A percentile compares a stretch with the other conserved stretches of the same genome.
phyloP scores from a whole-genome alignment of 2,797 vertebrate genomes.

The Rhadinocentrus ornatus region DNA sequence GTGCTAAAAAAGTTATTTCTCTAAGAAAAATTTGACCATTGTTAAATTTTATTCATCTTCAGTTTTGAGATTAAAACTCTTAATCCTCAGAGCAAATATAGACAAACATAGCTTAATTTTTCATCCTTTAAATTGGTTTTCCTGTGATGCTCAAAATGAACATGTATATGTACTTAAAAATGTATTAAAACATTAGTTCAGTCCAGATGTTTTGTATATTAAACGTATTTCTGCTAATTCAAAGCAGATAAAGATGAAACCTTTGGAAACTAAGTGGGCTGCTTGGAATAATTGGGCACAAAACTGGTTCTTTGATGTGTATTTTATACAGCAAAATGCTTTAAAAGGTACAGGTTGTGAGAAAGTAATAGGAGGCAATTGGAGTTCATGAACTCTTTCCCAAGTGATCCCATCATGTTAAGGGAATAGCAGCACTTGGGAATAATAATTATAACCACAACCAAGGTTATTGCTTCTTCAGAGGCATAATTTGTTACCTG shows the following conservation, averaged over 20 bases:
- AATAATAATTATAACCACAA: conserved; percentile 31
- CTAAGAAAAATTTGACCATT: conserved; percentile 28
- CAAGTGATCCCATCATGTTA: conserved; percentile 1
- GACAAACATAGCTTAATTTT: background rate
- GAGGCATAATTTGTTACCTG: conserved; percentile 44
- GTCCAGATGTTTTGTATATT: background rate
- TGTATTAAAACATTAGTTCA: background rate
- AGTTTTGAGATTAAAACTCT: conserved; percentile 28
- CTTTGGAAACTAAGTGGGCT: background rate
- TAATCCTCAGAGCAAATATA: conserved; percentile 20
- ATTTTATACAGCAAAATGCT: background rate
- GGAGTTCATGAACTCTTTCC: conserved; percentile 18
- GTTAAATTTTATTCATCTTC: conserved; percentile 1
- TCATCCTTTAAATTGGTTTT: conserved; percentile 17
- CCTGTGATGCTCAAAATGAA: conserved; percentile 1
- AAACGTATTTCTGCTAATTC: conserved; percentile 11
- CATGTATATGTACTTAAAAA: background rate
- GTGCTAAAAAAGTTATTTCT: conserved; percentile 28
- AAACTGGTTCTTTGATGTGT: conserved; percentile 2
- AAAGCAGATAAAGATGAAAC: conserved; percentile 10
- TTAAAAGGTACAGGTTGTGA: background rate
- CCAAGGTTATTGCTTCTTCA: conserved; percentile 50
- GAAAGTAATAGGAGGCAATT: background rate
- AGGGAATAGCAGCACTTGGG: conserved; percentile 24
- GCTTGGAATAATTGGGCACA: background rate